Evolutionary conservation across 2,888 invertebrate genomes (phyloP), one percentile per base, ranked within the genome.

Genomic region (Noctua janthe): DNA sequence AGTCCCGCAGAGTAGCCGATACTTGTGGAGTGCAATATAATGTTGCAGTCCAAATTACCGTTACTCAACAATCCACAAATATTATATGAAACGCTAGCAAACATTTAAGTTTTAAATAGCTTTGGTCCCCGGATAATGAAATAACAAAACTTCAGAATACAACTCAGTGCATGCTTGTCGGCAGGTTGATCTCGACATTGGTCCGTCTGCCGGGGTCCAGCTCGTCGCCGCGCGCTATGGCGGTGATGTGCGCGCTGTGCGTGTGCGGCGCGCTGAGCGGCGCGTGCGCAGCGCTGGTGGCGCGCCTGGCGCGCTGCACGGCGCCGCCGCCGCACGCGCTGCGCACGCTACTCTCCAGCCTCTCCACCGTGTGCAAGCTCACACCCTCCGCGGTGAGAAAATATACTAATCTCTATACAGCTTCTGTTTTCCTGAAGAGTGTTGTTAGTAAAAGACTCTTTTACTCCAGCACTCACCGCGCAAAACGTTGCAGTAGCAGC

Each of bases 131-230:
- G 59, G 1, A n/a, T 59, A n/a, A 59, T n/a, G n/a, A 59, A 23
- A 56, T 23, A 56, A 7, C 56, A 56, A 23, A 23, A n/a, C 3
- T 43, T 35, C 6, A 35, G 39, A 43, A n/a, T 23, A 39, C 35
- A 20, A 29, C 20, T 43, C 47, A 35, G 43, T 54, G 6, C 6
- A 47, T 54, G 47, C 1, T 29, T 3, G 62, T 11, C 23, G 62
- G 29, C 91, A 96, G 96, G 94, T 81, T 96, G 88, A 90, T 93
- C 71, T 90, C 94, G 11, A 93, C 93, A 78, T 88, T 94, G 82
- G 87, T 88, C 67, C 94, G 94, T 39, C 83, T 96, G 84, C 94
- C 95, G 76, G 91, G 91, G 39, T 90, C 92, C 51, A 79, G 91
- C 59, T 75, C 90, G 67, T n/a, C 90, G n/a, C 93, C 93, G 88